phyloP scores from a whole-genome alignment of 2,888 invertebrate species.

The Cylloceria caligata region DNA sequence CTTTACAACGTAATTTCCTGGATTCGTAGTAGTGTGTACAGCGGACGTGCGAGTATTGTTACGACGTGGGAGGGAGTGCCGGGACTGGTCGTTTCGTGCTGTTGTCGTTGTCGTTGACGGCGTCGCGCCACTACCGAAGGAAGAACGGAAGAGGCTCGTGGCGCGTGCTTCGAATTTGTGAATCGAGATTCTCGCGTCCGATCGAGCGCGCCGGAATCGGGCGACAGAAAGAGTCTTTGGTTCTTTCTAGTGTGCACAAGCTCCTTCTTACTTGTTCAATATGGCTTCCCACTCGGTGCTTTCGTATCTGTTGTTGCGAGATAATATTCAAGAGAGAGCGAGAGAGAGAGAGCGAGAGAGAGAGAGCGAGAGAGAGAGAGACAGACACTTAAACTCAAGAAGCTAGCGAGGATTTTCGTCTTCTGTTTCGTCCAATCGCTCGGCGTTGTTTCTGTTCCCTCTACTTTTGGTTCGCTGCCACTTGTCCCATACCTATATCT shows the following conservation, averaged over 20 bases:
- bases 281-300: not conserved
- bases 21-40: not conserved
- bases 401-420: conserved; percentile 21
- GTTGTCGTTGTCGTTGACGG: conserved; percentile 38
- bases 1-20: not conserved
- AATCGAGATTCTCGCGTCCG: conserved; percentile 59
- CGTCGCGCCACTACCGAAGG: conserved; percentile 64
- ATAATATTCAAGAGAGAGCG: not conserved
- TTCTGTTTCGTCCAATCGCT: conserved; percentile 1
- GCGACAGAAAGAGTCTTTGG: too few species aligned
- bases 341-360: not conserved
- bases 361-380: not conserved
- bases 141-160: conserved; percentile 80
- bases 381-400: conserved; percentile 22
- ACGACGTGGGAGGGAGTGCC: conserved; percentile 59
- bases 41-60: conserved; percentile 35
- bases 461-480: not conserved
- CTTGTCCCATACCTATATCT: not conserved
- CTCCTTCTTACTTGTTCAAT: not conserved
- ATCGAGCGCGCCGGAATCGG: conserved; percentile 36
- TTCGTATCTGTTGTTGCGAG: not conserved
- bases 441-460: conserved; percentile 25
- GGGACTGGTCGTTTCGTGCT: conserved; percentile 23
- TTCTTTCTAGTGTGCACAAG: conserved; percentile 1
- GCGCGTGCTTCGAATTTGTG: conserved; percentile 80